Conservation (phyloP, 2,113 vertebrate genomes). For the Antennarius striatus region DNA sequence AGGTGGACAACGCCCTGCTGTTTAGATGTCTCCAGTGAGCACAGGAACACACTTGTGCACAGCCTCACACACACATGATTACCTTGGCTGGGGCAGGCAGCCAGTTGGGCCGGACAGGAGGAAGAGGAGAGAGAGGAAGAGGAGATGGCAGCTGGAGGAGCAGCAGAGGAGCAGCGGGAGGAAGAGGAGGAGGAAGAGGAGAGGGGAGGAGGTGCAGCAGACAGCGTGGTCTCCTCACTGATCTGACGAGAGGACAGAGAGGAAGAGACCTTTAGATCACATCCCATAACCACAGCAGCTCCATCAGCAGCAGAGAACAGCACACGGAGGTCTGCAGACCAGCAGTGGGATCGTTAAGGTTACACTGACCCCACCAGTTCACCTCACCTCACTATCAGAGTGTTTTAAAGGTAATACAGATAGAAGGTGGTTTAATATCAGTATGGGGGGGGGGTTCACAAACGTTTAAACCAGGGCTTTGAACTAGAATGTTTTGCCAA, state of each 20-base stretch:
- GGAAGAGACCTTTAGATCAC: slow-evolving; percentile 53
- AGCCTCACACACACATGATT: slow-evolving; percentile 89
- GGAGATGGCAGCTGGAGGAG: slow-evolving; percentile 74
- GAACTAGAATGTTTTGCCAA: too few species aligned
- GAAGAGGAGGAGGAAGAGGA: slow-evolving; percentile 53
- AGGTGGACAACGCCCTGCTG: too few species aligned
- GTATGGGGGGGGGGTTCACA: too few species aligned
- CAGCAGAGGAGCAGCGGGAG: slow-evolving; percentile 59
- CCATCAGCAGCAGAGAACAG: slow-evolving; percentile 10
- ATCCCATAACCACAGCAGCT: slow-evolving; percentile 14
- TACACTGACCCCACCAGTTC: too few species aligned
- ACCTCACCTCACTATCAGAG: too few species aligned
- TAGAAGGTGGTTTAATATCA: too few species aligned
- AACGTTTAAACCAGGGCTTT: too few species aligned
- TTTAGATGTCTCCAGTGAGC: neutral
- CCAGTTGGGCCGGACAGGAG: slow-evolving; percentile 85
- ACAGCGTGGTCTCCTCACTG: slow-evolving; percentile 87
- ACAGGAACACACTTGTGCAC: slow-evolving; percentile 3
- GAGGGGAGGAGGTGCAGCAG: slow-evolving; percentile 75
- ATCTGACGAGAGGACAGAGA: slow-evolving; percentile 86
- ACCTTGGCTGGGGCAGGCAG: slow-evolving; percentile 94
- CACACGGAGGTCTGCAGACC: slow-evolving; percentile 2
- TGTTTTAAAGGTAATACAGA: too few species aligned
- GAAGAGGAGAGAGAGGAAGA: slow-evolving; percentile 78
- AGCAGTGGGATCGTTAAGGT: neutral